Percentiles rank a stretch among this genome's conserved stretches.
These are phyloP conservation scores for Apostichopus californicus DNA, from an alignment of 35 echinoderm and acorn worm species.

Conservation along the genomic window DNA sequence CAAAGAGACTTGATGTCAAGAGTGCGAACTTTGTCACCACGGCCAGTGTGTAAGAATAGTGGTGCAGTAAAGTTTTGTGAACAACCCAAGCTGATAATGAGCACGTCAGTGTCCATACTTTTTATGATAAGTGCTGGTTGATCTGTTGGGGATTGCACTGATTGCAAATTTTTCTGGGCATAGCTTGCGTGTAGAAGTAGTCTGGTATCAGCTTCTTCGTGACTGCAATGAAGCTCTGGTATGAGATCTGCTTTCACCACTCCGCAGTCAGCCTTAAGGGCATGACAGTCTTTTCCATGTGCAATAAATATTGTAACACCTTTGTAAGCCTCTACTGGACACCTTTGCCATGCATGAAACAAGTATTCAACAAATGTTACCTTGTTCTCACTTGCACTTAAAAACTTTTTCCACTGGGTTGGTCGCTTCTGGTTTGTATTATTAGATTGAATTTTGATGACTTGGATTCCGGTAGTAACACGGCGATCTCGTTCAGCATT, in stretches of 20 bases:
- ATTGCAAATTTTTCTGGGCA: too few species aligned
- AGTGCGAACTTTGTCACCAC: conserved; percentile 2
- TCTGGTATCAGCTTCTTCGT: conserved; percentile 34
- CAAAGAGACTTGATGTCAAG: conserved; percentile 37
- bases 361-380: conserved; percentile 31
- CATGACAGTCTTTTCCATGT: neutral
- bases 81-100: neutral
- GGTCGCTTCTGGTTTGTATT: conserved; percentile 30
- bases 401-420: conserved; percentile 58
- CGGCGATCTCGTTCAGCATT: conserved; percentile 26
- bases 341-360: conserved; percentile 7
- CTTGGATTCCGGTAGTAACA: neutral
- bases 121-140: neutral
- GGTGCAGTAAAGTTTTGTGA: neutral
- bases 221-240: neutral
- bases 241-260: neutral
- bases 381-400: conserved; percentile 36
- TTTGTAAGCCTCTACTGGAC: neutral
- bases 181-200: neutral
- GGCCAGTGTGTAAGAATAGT: conserved; percentile 39
- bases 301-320: conserved; percentile 17
- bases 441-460: neutral
- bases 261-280: neutral
- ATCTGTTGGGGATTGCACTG: too few species aligned
- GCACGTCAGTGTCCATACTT: conserved; percentile 51